Conservation (phyloP, 2,797 vertebrate species). For the Liparis tanakae region DNA sequence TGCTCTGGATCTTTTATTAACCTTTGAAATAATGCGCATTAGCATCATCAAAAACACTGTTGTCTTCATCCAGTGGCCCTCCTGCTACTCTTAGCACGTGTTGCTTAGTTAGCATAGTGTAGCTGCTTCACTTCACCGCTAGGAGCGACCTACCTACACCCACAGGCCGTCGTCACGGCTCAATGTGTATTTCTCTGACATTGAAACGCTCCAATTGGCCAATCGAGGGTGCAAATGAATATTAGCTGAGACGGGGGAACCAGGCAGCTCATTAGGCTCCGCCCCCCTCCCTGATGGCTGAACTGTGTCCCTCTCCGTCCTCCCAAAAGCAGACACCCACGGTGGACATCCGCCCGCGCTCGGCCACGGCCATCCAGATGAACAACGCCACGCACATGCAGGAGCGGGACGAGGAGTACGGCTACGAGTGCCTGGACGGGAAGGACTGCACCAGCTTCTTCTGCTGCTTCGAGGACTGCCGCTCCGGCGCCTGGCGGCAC, state of each 20-base stretch:
- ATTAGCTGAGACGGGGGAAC: slow-evolving; percentile 38
- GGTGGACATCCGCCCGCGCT: slow-evolving; percentile 97
- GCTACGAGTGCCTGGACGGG: slow-evolving; percentile 97
- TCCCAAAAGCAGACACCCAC: slow-evolving; percentile 91
- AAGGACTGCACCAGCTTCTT: slow-evolving; percentile 99
- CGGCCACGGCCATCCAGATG: slow-evolving; percentile 98
- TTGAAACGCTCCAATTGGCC: slow-evolving; percentile 49
- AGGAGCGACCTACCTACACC: slow-evolving; percentile 54
- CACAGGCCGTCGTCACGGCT: slow-evolving; percentile 47
- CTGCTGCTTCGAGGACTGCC: slow-evolving; percentile 99
- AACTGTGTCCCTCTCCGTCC: slow-evolving; percentile 59
- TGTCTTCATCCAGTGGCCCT: too few species aligned
- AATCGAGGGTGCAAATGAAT: slow-evolving; percentile 67
- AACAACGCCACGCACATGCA: slow-evolving; percentile 99
- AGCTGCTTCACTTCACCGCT: slow-evolving; percentile 42
- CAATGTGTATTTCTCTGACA: slow-evolving; percentile 49
- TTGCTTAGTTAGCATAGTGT: not conserved
- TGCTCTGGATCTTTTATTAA: not conserved
- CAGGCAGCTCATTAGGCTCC: slow-evolving; percentile 28
- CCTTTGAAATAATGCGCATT: slow-evolving; percentile 11
- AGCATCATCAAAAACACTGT: not conserved
- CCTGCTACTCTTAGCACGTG: too few species aligned
- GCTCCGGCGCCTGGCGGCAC: slow-evolving; percentile 97
- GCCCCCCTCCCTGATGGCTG: slow-evolving; percentile 45
- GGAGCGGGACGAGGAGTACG: slow-evolving; percentile 97